Conservation (phyloP, 2,113 vertebrate species). For the Macroglossus sobrinus region DNA sequence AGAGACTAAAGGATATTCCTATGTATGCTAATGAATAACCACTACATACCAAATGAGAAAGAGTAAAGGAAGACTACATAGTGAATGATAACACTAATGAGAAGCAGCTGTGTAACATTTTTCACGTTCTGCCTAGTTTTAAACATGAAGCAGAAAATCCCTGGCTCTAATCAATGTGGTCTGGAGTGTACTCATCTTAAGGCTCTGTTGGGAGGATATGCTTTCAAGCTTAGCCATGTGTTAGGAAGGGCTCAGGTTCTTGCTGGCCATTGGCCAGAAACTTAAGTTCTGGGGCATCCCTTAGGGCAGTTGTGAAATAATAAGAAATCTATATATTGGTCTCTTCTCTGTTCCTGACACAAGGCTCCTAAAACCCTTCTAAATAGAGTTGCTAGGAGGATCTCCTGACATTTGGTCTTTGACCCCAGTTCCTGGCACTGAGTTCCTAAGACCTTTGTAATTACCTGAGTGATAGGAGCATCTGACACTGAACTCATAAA, state of each 20-base stretch:
- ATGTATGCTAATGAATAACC: conserved; percentile 40
- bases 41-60: neutral
- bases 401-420: neutral
- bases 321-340: neutral
- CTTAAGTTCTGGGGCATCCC: neutral
- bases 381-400: neutral
- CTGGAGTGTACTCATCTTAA: neutral
- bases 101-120: conserved; percentile 5
- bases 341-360: neutral
- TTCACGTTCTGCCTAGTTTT: conserved; percentile 32
- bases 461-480: neutral
- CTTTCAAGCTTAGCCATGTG: neutral
- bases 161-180: neutral
- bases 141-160: neutral
- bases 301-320: neutral
- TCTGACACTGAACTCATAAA: neutral
- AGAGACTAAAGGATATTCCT: neutral
- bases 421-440: neutral
- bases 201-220: neutral
- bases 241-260: neutral
- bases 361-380: neutral
- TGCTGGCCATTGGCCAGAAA: neutral
- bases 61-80: neutral
- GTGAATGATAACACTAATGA: conserved; percentile 31
- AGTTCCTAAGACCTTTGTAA: neutral